Base-by-base conservation (phyloP, 2,888 invertebrate species). In the Drosophila testacea region DNA sequence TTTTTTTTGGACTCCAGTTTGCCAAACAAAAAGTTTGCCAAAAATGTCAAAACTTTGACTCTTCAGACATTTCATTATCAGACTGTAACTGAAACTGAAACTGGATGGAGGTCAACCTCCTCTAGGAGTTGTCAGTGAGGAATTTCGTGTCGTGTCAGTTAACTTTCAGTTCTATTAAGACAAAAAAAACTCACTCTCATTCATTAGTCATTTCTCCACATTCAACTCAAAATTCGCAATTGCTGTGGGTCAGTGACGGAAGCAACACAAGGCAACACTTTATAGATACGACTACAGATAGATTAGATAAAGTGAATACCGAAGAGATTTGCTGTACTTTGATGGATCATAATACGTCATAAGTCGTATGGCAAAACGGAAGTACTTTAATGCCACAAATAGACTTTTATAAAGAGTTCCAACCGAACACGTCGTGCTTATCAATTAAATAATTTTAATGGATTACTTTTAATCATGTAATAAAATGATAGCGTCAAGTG, bases 21-120 rank as follows among this genome's bases (percentile, higher is more conserved):
- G 74, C 42, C 64, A 50, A 69, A 68, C 61, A 52, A 61, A 69
- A 62, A 54, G 75, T 76, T 64, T 62, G 80, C 86, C 74, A 77
- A 89, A 87, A 81, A 62, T 80, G 65, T 68, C 60, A 68, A 66
- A 61, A 51, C 54, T 61, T 61, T 69, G 59, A 72, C 64, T 52
- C 34, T 41, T 46, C 83, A 75, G 67, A 69, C 80, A 72, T 54
- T 79, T 79, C 65, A 83, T 88, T 88, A 82, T 75, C 72, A 65
- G 51, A 16, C 41, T n/a, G 41, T 11, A 54, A 41, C 6, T 54
- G 41, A 36, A 36, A 50, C 50, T 36, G 6, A 36, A 36, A 36
- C 42, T 6, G 32, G 16, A 38, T 36, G 34, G 30, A 32, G 62
- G 54, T 63, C 55, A 52, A 47, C 6, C 39, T 32, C 47, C 57